phyloP scores from a whole-genome alignment of 1,140 invertebrate genomes.

The Holotrichia oblita region DNA sequence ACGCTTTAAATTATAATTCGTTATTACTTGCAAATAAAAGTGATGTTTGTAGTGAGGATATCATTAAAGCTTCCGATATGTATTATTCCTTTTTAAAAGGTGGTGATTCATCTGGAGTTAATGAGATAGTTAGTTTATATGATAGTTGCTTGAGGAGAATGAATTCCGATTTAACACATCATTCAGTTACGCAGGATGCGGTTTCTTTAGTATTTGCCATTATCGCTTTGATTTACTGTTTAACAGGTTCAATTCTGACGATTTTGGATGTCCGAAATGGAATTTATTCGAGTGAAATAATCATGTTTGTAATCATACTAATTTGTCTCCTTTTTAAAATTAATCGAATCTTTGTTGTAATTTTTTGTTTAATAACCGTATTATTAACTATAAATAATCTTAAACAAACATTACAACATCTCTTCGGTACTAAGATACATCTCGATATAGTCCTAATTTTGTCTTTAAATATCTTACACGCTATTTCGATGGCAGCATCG shows the following conservation, averaged over 20 bases:
- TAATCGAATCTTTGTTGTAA: not conserved
- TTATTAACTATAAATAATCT: not conserved
- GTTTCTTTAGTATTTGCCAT: not conserved
- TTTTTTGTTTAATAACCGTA: not conserved
- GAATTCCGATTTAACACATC: slow-evolving; percentile 50
- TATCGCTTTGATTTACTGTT: not conserved
- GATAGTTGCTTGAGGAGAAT: slow-evolving; percentile 51
- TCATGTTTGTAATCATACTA: not conserved
- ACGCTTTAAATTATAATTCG: slow-evolving; percentile 73
- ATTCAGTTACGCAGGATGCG: slow-evolving; percentile 51
- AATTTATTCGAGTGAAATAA: not conserved
- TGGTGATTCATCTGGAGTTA: slow-evolving; percentile 37
- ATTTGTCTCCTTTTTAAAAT: not conserved
- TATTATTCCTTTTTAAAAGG: slow-evolving; percentile 51
- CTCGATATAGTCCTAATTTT: not conserved
- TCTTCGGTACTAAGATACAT: not conserved
- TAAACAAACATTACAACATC: not conserved
- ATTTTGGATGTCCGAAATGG: not conserved
- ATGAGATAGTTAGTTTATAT: slow-evolving; percentile 48
- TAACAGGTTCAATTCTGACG: not conserved
- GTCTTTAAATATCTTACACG: not conserved
- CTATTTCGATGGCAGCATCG: slow-evolving; percentile 66
- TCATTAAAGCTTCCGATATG: slow-evolving; percentile 45
- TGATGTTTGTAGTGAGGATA: slow-evolving; percentile 49
- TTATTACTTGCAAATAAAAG: slow-evolving; percentile 60